Percentiles rank a stretch among this genome's conserved stretches.
Evolutionary conservation across 2,797 vertebrate genomes (phyloP).

Genomic region (Anguilla megastoma): DNA sequence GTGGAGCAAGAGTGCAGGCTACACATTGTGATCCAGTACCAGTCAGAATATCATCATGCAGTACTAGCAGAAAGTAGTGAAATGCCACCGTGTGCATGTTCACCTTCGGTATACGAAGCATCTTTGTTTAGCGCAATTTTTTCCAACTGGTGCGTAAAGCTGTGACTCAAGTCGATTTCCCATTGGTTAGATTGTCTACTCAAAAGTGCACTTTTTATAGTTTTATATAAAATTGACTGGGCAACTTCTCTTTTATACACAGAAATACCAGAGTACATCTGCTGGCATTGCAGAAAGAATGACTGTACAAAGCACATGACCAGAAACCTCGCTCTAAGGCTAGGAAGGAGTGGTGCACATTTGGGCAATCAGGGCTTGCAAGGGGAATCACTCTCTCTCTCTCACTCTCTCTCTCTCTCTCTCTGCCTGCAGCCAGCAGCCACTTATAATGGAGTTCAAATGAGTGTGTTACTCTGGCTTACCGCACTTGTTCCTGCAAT

Average conservation of each 20-base stretch:
- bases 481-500: not conserved
- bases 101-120: not conserved
- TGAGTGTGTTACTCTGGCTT: not conserved
- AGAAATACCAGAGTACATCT: not conserved
- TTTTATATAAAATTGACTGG: conserved; percentile 32
- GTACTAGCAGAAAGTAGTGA: conserved; percentile 50
- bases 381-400: not conserved
- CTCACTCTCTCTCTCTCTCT: not conserved
- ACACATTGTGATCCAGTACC: conserved; percentile 49
- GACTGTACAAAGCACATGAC: conserved; percentile 1
- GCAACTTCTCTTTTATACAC: not conserved
- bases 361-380: not conserved
- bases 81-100: not conserved
- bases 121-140: conserved; percentile 11
- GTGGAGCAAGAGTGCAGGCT: not conserved
- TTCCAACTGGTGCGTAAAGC: not conserved
- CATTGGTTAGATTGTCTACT: conserved; percentile 32
- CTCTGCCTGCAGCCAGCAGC: not conserved
- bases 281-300: not conserved
- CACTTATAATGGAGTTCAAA: not conserved
- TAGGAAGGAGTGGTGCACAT: not conserved
- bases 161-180: conserved; percentile 2
- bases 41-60: conserved; percentile 57
- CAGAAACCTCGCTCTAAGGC: not conserved
- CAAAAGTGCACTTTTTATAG: conserved; percentile 33